phyloP scores from a whole-genome alignment of 2,888 invertebrate genomes.

The Dicyrtoma fusca region DNA sequence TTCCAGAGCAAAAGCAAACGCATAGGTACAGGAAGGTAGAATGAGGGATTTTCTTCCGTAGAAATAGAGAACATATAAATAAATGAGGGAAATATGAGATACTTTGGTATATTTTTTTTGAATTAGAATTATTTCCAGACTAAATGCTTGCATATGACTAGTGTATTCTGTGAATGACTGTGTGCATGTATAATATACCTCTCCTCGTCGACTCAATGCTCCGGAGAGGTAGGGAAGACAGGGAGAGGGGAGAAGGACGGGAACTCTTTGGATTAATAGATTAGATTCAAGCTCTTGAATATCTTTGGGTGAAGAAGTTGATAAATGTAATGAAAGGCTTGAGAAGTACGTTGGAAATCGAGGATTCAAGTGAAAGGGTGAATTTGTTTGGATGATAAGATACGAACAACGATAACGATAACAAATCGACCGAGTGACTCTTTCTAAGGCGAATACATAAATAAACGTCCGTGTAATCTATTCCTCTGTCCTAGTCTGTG shows the following conservation, averaged over 20 bases:
- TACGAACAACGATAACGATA: conserved; percentile 5
- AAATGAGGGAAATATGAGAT: not conserved
- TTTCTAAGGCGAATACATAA: conserved; percentile 7
- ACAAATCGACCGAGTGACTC: conserved; percentile 6
- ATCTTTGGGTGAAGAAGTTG: not conserved
- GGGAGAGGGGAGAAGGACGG: not conserved
- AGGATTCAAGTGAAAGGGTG: not conserved
- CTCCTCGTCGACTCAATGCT: no score
- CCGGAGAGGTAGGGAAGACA: not conserved
- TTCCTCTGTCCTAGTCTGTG: not conserved
- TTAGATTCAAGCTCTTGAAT: not conserved
- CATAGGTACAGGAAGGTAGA: not conserved
- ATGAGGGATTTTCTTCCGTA: no score
- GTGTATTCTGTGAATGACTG: no score
- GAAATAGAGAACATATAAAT: not conserved
- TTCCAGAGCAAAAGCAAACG: not conserved
- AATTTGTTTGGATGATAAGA: not conserved
- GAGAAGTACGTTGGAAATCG: no score
- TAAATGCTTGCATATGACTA: no score
- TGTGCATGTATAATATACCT: no score
- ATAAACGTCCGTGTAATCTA: conserved; percentile 9
- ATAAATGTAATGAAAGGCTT: conserved; percentile 2
- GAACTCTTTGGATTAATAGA: conserved; percentile 3
- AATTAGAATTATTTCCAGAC: no score
- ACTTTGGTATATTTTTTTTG: no score